A percentile compares a stretch with the other conserved stretches of the same genome.
phyloP scores from a whole-genome alignment of 2,888 invertebrate genomes.

The Yponomeuta sedellus region DNA sequence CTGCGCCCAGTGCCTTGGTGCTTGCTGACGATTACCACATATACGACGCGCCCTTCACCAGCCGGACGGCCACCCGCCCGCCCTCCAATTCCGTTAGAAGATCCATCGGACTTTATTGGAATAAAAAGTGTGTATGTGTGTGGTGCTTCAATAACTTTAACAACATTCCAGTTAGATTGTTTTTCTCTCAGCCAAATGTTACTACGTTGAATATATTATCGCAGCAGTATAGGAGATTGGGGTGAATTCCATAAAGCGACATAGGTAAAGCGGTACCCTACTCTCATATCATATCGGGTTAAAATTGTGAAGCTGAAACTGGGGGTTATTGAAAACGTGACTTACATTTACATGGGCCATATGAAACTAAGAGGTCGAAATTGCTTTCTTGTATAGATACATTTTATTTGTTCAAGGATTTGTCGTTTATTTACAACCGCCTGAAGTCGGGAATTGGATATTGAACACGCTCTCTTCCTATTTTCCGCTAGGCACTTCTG shows the following conservation, averaged over 20 bases:
- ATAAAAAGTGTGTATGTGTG: no score
- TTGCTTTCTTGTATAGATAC: constrained; percentile 14
- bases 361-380: constrained; percentile 36
- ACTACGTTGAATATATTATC: background rate
- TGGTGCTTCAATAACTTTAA: no score
- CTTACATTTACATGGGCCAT: constrained; percentile 70
- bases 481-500: background rate
- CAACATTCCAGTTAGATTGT: background rate
- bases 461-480: background rate
- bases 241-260: constrained; percentile 51
- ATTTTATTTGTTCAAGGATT: constrained; percentile 17
- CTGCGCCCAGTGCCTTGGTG: constrained; percentile 45
- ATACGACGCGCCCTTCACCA: background rate
- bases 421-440: constrained; percentile 5
- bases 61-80: constrained; percentile 1
- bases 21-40: constrained; percentile 40
- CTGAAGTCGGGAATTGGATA: background rate
- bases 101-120: background rate
- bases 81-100: background rate
- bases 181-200: background rate
- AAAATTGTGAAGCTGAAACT: constrained; percentile 76
- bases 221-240: background rate
- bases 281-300: constrained; percentile 67
- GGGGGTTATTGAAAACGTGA: constrained; percentile 76
- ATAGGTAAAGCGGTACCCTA: constrained; percentile 29